Base-by-base conservation (phyloP, 2,888 invertebrate genomes). In the Lacanobia wlatinum region DNA sequence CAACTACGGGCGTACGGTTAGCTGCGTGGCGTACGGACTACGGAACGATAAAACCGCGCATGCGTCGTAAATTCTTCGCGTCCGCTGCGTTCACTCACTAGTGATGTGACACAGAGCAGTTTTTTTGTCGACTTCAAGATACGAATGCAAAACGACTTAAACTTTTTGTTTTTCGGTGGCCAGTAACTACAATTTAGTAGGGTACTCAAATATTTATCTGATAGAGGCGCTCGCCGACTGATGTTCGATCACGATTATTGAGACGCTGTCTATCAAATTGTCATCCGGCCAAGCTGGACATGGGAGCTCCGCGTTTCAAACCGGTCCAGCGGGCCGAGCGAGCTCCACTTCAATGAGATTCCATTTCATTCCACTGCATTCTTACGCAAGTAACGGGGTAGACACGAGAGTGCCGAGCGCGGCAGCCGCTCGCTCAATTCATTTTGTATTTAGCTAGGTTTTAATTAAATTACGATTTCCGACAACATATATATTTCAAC, bases 281-380 rank as follows among this genome's bases (percentile, higher is more conserved):
- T 93, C 93, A 93, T 93, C 90, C 90, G 89, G 88, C 84, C 83
- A 86, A 88, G 87, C 90, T 92, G 92, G 93, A 93, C 92, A 79
- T 79, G 88, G 87, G 89, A 90, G 90, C 86, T 91, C 91, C 89
- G 89, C 89, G 90, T 87, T 89, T 76, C 79, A 91, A 95, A 96
- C 95, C 95, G 95, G 96, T 95, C 91, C 87, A 87, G 89, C 92
- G 86, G 87, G 92, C 92, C 86, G 81, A 89, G 86, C 90, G 85
- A 90, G 92, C 92, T 92, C 89, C 90, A 93, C 94, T 94, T 95
- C 95, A 95, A 96, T 95, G 94, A 96, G 94, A 96, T 96, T 96
- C 96, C 94, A 93, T 95, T 95, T 94, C 94, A 94, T 94, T 94
- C 93, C 94, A 91, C 92, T 93, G 94, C 95, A 96, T 95, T 96